phyloP scores from a whole-genome alignment of 1,140 invertebrate genomes.

The Hydropsyche tenuis region DNA sequence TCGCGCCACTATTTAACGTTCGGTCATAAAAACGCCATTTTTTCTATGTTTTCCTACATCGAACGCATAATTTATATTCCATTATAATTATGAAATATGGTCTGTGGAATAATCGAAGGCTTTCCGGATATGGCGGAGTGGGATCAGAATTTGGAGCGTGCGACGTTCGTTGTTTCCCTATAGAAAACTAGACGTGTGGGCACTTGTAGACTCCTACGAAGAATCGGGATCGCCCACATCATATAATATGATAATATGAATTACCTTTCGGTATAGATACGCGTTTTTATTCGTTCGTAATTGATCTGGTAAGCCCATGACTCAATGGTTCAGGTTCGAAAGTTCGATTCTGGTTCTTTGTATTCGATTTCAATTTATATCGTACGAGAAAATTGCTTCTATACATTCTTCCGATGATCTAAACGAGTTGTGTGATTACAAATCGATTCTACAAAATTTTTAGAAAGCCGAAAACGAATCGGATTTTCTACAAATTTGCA shows the following conservation, averaged over 20 bases:
- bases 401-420: too few species aligned
- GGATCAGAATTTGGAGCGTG: conserved; percentile 30
- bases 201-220: conserved; percentile 22
- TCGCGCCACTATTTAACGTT: background rate
- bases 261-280: conserved; percentile 5
- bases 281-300: conserved; percentile 14
- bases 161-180: conserved; percentile 18
- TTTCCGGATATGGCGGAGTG: conserved; percentile 34
- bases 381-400: too few species aligned
- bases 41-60: background rate
- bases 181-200: conserved; percentile 20
- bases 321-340: too few species aligned
- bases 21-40: background rate
- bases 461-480: too few species aligned
- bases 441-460: too few species aligned
- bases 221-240: conserved; percentile 11
- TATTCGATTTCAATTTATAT: too few species aligned
- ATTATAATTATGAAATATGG: background rate
- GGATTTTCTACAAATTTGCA: too few species aligned
- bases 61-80: background rate
- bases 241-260: conserved; percentile 7
- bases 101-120: background rate
- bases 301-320: background rate
- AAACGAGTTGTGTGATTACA: too few species aligned
- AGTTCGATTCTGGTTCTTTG: too few species aligned